Conservation (phyloP, 2,113 vertebrate genomes). For the Gambusia holbrooki region DNA sequence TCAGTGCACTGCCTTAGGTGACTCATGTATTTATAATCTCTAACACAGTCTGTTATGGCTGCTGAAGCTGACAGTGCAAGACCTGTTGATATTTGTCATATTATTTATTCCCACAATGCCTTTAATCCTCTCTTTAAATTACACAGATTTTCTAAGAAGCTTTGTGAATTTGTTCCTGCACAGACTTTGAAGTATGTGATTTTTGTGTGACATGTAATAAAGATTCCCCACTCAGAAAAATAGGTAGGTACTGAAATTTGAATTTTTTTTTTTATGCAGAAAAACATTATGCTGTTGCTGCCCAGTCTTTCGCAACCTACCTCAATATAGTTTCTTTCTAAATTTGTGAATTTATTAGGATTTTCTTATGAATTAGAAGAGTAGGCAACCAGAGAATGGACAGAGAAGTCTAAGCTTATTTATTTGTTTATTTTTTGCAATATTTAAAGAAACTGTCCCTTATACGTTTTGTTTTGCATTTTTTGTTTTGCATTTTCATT, state of each 20-base stretch:
- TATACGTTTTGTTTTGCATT: neutral
- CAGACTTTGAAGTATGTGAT: too few relatives aligned
- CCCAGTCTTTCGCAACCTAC: neutral
- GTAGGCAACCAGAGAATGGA: slow-evolving; percentile 1
- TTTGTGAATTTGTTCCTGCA: too few relatives aligned
- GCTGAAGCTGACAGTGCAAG: too few relatives aligned
- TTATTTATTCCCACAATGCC: too few relatives aligned
- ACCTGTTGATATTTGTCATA: too few relatives aligned
- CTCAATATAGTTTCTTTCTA: slow-evolving; percentile 3
- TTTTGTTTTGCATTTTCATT: too few relatives aligned
- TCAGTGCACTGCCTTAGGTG: too few relatives aligned
- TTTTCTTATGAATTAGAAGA: neutral
- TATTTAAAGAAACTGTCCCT: neutral
- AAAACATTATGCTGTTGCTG: too few relatives aligned
- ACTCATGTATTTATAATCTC: too few relatives aligned
- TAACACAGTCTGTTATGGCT: too few relatives aligned
- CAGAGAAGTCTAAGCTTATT: neutral
- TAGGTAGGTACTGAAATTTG: neutral
- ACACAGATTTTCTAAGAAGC: too few relatives aligned
- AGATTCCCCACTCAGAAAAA: neutral
- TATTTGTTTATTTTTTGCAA: neutral
- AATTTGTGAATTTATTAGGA: slow-evolving; percentile 20
- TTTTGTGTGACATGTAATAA: neutral
- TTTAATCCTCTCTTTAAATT: too few relatives aligned
- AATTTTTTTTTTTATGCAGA: neutral